Base-by-base conservation (phyloP, 2,888 invertebrate species). In the Drosophila niveifrons region DNA sequence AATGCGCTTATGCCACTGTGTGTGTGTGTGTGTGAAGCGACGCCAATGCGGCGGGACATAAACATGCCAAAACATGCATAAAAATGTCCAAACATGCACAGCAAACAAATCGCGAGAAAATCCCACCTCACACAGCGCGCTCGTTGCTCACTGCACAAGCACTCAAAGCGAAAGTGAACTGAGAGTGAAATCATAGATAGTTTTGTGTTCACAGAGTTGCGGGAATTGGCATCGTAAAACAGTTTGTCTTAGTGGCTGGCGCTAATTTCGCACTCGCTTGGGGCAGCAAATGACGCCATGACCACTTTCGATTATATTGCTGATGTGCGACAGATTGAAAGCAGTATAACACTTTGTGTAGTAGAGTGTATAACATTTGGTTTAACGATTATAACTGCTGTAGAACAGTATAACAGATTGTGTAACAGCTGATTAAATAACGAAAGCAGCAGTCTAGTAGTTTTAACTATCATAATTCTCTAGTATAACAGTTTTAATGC, bases 1-100 rank as follows among this genome's bases (percentile, higher is more conserved):
- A 68, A 80, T 80, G 78, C 74, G 72, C 66, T 71, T 58, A 66
- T 75, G 73, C 67, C 79, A 82, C 59, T 66, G 82, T 65, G 34
- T 34, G 34, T 11, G 34, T 10, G 3, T 31, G 29, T 31, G 11
- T 36, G 23, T 23, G 75, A 69, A 77, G 57, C 75, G 82, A 82
- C 82, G 85, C 75, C 82, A 73, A 68, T 61, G 69, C 39, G 58
- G 66, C 39, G 58, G 62, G 63, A 23, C 68, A 75, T 80, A 82
- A 85, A 85, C 72, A 85, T 82, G 80, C 78, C 82, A 72, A 75
- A 85, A 78, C 73, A 85, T 78, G 73, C 73, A 82, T 78, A 75
- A 82, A 79, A 85, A 53, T 75, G 72, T 64, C 64, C 75, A 62
- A 62, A 57, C 58, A 72, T 44, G 50, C 58, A 63, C 55, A 63